Evolutionary conservation across 2,797 vertebrate species (phyloP).

Genomic region (Parambassis ranga): DNA sequence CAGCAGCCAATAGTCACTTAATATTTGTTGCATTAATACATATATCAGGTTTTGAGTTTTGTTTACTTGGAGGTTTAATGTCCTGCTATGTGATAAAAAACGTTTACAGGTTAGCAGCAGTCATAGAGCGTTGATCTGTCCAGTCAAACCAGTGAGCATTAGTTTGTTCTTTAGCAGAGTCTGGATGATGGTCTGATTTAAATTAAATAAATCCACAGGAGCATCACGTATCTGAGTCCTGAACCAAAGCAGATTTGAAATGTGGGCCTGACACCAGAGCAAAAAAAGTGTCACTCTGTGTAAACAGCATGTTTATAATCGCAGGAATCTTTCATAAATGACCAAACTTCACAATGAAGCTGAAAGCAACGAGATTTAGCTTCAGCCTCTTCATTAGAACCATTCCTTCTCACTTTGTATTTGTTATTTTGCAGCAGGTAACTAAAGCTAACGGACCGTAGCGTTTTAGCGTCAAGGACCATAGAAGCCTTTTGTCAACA

Average conservation of each 20-base stretch:
- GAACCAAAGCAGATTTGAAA: too few species aligned
- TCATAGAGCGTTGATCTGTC: neutral
- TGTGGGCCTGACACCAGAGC: too few species aligned
- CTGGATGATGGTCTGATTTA: neutral
- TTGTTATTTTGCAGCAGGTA: neutral
- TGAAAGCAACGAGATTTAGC: neutral
- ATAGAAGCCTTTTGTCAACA: slow-evolving; percentile 43
- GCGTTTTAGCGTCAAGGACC: slow-evolving; percentile 20
- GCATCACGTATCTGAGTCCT: neutral
- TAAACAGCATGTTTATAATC: neutral
- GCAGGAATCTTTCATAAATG: neutral
- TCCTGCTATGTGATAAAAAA: too few species aligned
- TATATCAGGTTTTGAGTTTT: too few species aligned
- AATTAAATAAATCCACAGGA: neutral
- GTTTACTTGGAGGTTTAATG: too few species aligned
- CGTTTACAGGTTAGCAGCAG: too few species aligned
- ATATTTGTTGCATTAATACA: too few species aligned
- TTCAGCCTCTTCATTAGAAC: neutral
- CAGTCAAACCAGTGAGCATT: neutral
- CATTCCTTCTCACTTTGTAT: neutral
- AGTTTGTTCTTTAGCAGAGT: neutral
- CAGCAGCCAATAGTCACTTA: neutral
- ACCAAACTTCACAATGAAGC: neutral
- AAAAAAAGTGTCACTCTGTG: too few species aligned
- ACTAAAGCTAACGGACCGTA: slow-evolving; percentile 1